These are phyloP conservation scores for Microcaecilia unicolor DNA, from an alignment of 2,797 vertebrate genomes.

Conservation along the genomic window DNA sequence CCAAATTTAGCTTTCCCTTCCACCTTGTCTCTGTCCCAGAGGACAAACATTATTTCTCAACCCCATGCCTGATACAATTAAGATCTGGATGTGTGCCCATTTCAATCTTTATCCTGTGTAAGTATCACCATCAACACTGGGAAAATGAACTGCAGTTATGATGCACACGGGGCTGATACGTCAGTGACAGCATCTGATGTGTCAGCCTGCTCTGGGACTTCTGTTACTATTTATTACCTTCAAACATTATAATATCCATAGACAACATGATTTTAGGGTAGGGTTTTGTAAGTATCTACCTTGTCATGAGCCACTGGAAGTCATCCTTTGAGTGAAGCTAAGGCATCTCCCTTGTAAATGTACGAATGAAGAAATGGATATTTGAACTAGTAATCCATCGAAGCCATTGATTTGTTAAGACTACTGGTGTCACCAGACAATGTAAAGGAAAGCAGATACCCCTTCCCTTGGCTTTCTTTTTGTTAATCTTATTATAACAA, in stretches of 20 bases:
- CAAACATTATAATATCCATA: conserved; percentile 35
- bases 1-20: conserved; percentile 44
- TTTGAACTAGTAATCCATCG: neutral
- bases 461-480: too few species aligned
- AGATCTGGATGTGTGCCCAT: conserved; percentile 61
- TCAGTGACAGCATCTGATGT: conserved; percentile 51
- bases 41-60: conserved; percentile 42
- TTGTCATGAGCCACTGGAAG: too few species aligned
- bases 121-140: conserved; percentile 53
- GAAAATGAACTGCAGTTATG: conserved; percentile 52
- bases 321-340: too few species aligned
- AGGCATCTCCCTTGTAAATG: conserved; percentile 31
- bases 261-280: too few species aligned
- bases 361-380: conserved; percentile 15
- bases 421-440: too few species aligned
- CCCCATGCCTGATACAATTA: conserved; percentile 62
- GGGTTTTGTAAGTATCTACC: too few species aligned
- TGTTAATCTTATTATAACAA: too few species aligned
- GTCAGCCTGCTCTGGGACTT: conserved; percentile 23
- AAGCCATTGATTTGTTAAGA: conserved; percentile 18
- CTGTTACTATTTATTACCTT: conserved; percentile 26
- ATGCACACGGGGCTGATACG: conserved; percentile 55
- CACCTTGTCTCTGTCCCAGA: conserved; percentile 20
- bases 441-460: too few species aligned
- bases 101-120: conserved; percentile 49